Evolutionary conservation across 2,888 invertebrate genomes (phyloP).

Genomic region (Leptodirus hochenwartii): DNA sequence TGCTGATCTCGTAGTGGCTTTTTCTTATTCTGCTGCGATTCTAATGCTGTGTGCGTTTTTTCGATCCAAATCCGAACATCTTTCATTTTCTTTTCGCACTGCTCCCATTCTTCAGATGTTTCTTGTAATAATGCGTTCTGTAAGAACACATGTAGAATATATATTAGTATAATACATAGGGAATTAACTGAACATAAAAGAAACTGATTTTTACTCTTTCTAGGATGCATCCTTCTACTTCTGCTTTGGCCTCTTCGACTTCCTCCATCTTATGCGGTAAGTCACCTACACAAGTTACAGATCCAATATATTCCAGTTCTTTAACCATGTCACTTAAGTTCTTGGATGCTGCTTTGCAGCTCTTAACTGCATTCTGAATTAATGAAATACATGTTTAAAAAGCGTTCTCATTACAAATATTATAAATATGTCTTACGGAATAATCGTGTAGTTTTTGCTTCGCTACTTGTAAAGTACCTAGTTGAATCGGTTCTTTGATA

Average conservation of each 20-base stretch:
- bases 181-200: slow-evolving; percentile 3
- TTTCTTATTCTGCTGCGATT: slow-evolving; percentile 68
- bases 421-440: slow-evolving; percentile 38
- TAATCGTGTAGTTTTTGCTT: slow-evolving; percentile 76
- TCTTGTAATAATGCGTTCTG: slow-evolving; percentile 79
- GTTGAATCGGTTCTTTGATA: slow-evolving; percentile 56
- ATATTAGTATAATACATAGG: slow-evolving; percentile 4
- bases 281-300: slow-evolving; percentile 69
- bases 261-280: slow-evolving; percentile 70
- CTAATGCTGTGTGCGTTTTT: slow-evolving; percentile 57
- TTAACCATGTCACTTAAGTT: slow-evolving; percentile 83
- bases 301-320: slow-evolving; percentile 69
- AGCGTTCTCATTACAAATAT: slow-evolving; percentile 10
- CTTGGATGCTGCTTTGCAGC: slow-evolving; percentile 73
- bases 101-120: slow-evolving; percentile 88
- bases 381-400: slow-evolving; percentile 8
- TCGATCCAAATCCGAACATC: slow-evolving; percentile 82
- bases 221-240: slow-evolving; percentile 66
- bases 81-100: slow-evolving; percentile 85
- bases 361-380: slow-evolving; percentile 66
- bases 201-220: slow-evolving; percentile 48
- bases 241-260: slow-evolving; percentile 71
- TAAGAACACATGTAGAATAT: no score
- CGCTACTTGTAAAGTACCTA: slow-evolving; percentile 63
- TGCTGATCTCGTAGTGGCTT: slow-evolving; percentile 77